Base-by-base conservation (phyloP, 1,140 invertebrate genomes). In the Aphaenogaster ashmeadi region DNA sequence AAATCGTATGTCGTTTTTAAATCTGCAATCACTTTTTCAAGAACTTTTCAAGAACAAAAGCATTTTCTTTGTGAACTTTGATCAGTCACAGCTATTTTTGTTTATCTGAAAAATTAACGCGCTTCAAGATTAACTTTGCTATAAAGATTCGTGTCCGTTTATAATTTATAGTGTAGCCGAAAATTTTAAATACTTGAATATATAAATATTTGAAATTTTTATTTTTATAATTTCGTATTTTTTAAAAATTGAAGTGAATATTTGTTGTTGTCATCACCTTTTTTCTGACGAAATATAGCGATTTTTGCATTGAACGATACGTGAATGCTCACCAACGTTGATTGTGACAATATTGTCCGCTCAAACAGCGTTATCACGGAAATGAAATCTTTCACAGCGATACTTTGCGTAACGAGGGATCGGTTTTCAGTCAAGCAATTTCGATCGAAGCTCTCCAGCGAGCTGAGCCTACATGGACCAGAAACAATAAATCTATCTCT, bases 401-500 rank as follows among this genome's bases (percentile, higher is more conserved):
- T 21, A 47, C 27, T 83, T 83, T 41, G 36, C 44, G 50, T 21
- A 44, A 56, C 13, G 15, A 27, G 58, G 27, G n/a, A 72, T 62
- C 69, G 54, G 15, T 60, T 84, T 84, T 44, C 21, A 27, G 54
- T 74, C 80, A 72, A 62, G 15, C 52, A 60, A n/a, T 74, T 84
- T 74, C 8, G 27, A 7, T 27, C 36, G 13, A 8, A 79, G 21
- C 5, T 69, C 36, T 67, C 62, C 3, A n/a, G 3, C 44, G 13
- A 41, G 47, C 11, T 18, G 67, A 47, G 7, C 13, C 4, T 58
- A 58, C 38, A 47, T 71, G 27, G 60, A 58, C 15, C 66, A 27
- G 27, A 72, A 83, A 83, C 21, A 83, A 66, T 50, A 36, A 66
- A 83, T 83, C 41, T 58, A 58, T 74, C 67, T 83, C 50, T 72